Base-by-base conservation (phyloP, 2,797 vertebrate genomes). In the Tympanoctomys barrerae region DNA sequence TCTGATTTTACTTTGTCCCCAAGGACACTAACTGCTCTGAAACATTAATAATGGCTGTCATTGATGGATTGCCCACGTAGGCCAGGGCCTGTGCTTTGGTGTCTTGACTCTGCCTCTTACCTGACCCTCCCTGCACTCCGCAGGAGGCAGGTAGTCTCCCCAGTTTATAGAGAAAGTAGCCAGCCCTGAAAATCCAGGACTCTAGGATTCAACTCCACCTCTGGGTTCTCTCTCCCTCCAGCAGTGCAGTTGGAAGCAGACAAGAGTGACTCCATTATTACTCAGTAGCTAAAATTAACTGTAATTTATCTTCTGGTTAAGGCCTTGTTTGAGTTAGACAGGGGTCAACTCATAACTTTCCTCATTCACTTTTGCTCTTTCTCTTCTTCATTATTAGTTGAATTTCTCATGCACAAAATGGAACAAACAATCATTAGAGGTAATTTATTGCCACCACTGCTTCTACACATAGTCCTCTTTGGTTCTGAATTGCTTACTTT, bases 201-300 rank as follows among this genome's bases (percentile, higher is more conserved):
- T 86, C 46, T 33, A 21, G 10, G 33, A 73, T 82, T 52, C 28
- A 42, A 2, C 28, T 33, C 73, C 62, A 42, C 22, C 77, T 68
- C 94, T 61, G 13, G 31, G 73, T 75, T n/a, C 36, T 11, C 9
- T 46, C 52, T 68, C 26, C 54, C 14, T 70, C n/a, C 49, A 1
- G 62, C n/a, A 39, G 14, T 0, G 2, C 84, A 31, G 49, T 28
- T 68, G 31, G 61, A n/a, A 1, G 59, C 75, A 10, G 79, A 14
- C 89, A 31, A 59, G 57, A 39, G 87, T 2, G 78, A 54, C 91
- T 77, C 83, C 8, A 2, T 90, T 39, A 28, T 62, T 46, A 52
- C 21, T 82, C 91, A 39, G 85, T 61, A 73, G 75, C 64, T 79
- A 92, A 80, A 78, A 80, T 78, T 46, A 42, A 57, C 77, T 73